These are phyloP conservation scores for Eugnorisma glareosa DNA, from an alignment of 2,888 invertebrate genomes.

Conservation along the genomic window DNA sequence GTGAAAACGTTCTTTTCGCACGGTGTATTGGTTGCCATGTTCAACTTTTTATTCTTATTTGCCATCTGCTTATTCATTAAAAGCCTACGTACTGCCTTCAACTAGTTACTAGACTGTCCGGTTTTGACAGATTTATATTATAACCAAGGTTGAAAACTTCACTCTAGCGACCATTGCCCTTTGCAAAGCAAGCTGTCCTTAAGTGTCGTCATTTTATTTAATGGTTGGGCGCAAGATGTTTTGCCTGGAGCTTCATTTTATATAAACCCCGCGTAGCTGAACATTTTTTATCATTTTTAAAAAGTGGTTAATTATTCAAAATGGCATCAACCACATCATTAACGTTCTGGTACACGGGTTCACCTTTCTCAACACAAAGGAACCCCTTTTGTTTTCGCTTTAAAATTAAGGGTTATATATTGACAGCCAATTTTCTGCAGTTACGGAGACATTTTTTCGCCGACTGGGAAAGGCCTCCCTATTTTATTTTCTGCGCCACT, in stretches of 20 bases:
- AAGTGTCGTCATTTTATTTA: not conserved
- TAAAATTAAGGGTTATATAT: not conserved
- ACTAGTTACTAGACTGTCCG: not conserved
- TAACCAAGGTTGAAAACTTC: not conserved
- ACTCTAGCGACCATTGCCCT: conserved; percentile 6
- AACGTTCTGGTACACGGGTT: not conserved
- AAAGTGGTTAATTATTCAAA: not conserved
- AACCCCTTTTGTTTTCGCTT: not conserved
- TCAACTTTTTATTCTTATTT: not conserved
- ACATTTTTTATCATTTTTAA: not conserved
- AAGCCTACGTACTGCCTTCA: not conserved
- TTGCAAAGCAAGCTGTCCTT: not conserved
- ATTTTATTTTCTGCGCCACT: not conserved
- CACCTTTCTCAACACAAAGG: not conserved
- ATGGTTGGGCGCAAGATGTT: not conserved
- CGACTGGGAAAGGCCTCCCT: not conserved
- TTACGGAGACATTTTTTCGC: not conserved
- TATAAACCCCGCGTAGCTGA: not conserved
- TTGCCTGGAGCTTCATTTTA: not conserved
- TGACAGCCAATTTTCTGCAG: not conserved
- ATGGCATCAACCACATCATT: not conserved
- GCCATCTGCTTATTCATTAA: not conserved
- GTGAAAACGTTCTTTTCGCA: not conserved
- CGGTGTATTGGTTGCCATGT: not conserved
- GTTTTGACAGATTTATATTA: conserved; percentile 14